Conservation (phyloP, 2,113 vertebrate species). For the Coptodon bakossiorum region DNA sequence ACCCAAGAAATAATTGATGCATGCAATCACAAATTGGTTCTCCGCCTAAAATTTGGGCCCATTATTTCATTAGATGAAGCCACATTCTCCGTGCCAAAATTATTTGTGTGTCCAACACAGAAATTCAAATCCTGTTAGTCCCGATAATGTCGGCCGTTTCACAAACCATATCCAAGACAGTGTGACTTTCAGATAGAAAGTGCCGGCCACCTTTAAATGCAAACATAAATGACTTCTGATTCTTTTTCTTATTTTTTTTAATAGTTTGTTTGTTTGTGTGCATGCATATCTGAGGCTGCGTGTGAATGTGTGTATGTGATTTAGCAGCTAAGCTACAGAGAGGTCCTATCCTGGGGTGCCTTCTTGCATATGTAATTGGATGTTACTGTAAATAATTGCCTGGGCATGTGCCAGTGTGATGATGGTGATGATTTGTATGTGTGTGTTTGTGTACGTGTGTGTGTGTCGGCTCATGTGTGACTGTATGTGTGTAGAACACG, state of each 20-base stretch:
- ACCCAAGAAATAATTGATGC: constrained; percentile 77
- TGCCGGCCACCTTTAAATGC: constrained; percentile 37
- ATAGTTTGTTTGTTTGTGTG: constrained; percentile 24
- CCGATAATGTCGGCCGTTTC: constrained; percentile 50
- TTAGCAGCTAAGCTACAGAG: constrained; percentile 55
- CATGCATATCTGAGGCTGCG: constrained; percentile 1
- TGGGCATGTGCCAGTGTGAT: constrained; percentile 70
- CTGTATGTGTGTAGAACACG: constrained; percentile 22
- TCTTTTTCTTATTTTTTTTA: background rate
- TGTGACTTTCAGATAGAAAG: constrained; percentile 38
- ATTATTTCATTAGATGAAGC: constrained; percentile 77
- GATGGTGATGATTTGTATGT: constrained; percentile 41
- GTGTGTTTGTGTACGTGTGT: constrained; percentile 47
- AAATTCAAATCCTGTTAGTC: constrained; percentile 74
- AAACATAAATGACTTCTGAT: constrained; percentile 19
- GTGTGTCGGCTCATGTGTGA: constrained; percentile 43
- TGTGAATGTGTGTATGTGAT: constrained; percentile 15
- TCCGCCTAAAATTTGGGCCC: constrained; percentile 72
- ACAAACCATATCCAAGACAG: constrained; percentile 42
- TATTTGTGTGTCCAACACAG: constrained; percentile 72
- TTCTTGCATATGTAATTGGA: constrained; percentile 77
- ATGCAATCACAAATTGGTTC: constrained; percentile 79
- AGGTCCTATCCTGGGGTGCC: constrained; percentile 64
- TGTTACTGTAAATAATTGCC: constrained; percentile 79
- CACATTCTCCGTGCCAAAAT: constrained; percentile 70